Evolutionary conservation across 2,113 vertebrate species (phyloP).

Genomic region (Pimephales promelas): DNA sequence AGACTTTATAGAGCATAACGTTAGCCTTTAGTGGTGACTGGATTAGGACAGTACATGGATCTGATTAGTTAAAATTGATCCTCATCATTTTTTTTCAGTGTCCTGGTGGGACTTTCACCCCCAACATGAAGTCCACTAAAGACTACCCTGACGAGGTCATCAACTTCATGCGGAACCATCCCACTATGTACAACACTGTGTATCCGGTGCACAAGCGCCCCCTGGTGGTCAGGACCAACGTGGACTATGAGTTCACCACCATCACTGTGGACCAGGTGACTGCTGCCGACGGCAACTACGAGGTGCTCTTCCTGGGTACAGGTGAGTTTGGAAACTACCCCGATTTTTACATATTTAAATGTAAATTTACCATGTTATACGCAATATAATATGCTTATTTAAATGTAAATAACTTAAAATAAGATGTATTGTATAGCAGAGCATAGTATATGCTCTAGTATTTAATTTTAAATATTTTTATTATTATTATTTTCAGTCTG

Average conservation of each 20-base stretch:
- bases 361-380: neutral
- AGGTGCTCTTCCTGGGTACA: constrained; percentile 98
- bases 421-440: neutral
- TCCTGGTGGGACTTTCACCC: constrained; percentile 95
- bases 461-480: neutral
- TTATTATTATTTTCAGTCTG: neutral
- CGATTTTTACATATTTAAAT: neutral
- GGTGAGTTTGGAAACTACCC: constrained; percentile 73
- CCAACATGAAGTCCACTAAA: constrained; percentile 98
- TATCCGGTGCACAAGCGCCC: constrained; percentile 95
- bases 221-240: constrained; percentile 91
- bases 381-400: neutral
- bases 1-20: neutral
- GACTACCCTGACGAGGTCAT: constrained; percentile 98
- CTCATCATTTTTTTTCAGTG: constrained; percentile 76
- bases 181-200: constrained; percentile 93
- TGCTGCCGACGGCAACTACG: constrained; percentile 95
- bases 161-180: constrained; percentile 97
- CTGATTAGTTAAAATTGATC: neutral
- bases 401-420: neutral
- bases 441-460: neutral
- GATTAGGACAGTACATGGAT: neutral
- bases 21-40: neutral
- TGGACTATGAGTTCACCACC: constrained; percentile 95
- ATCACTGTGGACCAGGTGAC: constrained; percentile 97